Conservation (phyloP, 2,888 invertebrate genomes). For the Melanargia galathea region DNA sequence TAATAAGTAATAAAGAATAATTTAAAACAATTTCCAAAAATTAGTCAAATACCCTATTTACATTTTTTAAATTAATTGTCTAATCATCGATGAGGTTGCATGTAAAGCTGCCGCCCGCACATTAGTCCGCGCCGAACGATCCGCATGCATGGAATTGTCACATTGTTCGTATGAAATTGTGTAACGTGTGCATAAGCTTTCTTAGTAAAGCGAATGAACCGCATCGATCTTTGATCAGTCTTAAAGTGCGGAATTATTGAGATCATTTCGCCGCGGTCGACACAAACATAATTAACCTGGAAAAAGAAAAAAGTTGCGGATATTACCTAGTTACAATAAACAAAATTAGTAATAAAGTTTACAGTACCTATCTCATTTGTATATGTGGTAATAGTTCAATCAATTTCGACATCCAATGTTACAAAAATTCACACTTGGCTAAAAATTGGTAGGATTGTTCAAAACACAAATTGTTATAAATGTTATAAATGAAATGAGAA, state of each 20-base stretch:
- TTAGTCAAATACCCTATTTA: too few relatives aligned
- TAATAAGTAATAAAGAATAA: too few relatives aligned
- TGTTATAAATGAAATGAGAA: too few relatives aligned
- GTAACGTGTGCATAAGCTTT: not conserved
- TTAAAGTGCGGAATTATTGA: conserved; percentile 15
- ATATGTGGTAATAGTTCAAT: too few relatives aligned
- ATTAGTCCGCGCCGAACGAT: not conserved
- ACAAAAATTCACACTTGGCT: too few relatives aligned
- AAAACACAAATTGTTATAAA: too few relatives aligned
- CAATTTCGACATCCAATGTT: too few relatives aligned
- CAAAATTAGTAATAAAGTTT: not conserved
- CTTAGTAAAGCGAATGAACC: conserved; percentile 5
- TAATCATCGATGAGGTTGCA: not conserved
- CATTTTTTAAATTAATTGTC: not conserved
- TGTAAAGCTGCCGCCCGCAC: not conserved
- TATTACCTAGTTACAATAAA: not conserved
- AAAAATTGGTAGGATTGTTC: too few relatives aligned
- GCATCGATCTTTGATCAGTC: conserved; percentile 22
- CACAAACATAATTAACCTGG: conserved; percentile 92
- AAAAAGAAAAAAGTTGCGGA: conserved; percentile 51
- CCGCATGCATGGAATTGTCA: not conserved
- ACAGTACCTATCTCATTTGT: too few relatives aligned
- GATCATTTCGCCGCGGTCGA: conserved; percentile 87
- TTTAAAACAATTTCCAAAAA: too few relatives aligned
- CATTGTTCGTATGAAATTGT: too few relatives aligned